Conservation (phyloP, 2,113 vertebrate genomes). For the Sylvilagus bachmani region DNA sequence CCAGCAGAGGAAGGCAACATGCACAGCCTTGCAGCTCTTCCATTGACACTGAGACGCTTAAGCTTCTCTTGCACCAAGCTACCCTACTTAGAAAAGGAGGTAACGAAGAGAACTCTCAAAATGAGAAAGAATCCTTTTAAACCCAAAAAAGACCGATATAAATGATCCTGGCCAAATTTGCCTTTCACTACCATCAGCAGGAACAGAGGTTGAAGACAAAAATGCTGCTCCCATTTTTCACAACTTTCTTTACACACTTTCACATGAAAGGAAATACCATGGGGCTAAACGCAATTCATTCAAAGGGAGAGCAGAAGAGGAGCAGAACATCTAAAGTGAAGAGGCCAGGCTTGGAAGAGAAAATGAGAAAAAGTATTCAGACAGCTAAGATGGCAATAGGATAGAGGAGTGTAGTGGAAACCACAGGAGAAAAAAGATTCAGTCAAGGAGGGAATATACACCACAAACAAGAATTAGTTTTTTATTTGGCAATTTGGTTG, state of each 20-base stretch:
- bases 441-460: not conserved
- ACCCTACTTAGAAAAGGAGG: not conserved
- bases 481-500: not conserved
- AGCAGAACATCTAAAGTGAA: not conserved
- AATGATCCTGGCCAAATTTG: not conserved
- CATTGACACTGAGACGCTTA: fast-evolving
- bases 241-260: slow-evolving; percentile 7
- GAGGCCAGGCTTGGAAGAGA: not conserved
- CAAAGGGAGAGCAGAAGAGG: not conserved
- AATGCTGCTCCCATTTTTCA: not conserved
- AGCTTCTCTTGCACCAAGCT: not conserved
- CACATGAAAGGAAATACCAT: not conserved
- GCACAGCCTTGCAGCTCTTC: not conserved
- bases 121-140: not conserved
- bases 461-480: not conserved
- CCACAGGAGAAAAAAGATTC: not conserved
- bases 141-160: not conserved
- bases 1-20: not conserved
- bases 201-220: not conserved
- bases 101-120: not conserved
- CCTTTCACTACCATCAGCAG: not conserved
- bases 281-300: not conserved
- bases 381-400: not conserved
- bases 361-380: not conserved
- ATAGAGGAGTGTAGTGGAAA: not conserved